Evolutionary conservation across 1,140 invertebrate genomes (phyloP), one percentile per base, ranked within the genome.

Genomic region (Drosophila ananassae): DNA sequence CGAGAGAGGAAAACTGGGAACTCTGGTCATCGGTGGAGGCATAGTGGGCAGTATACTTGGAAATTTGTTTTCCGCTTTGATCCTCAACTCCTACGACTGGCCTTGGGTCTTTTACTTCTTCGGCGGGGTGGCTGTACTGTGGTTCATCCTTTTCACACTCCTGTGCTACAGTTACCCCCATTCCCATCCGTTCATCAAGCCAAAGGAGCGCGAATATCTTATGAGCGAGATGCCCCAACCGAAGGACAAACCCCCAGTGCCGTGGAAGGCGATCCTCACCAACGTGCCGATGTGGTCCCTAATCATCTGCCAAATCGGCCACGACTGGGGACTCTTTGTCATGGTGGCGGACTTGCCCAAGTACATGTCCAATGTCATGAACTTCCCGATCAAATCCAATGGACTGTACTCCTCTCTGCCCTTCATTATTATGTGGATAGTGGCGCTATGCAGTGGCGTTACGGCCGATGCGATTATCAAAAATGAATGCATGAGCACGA

Each of bases 321-420:
- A 97, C 84, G 97, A 97, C 90, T 98, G 96, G 95, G 96, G 96
- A 1, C 96, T 97, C 85, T 97, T 96, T 79, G 97, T 96, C 2
- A 95, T 98, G 92, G 94, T 98, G 12, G 96, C 95, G 1, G 95
- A 97, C 79, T 93, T 98, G 2, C 98, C 98, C 13, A 83, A 81
- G n/a, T 89, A 89, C 39, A 78, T 90, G 51, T 24, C 46, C 5
- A 63, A 90, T 47, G 79, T 90, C 0, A 37, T 84, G 12, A 50
- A 56, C 0, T 63, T 87, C 9, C 62, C 78, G 1, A 73, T 74
- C 7, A 46, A 53, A 6, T 30, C 60, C 0, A 89, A 81, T 28
- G 83, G 89, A 0, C n/a, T 89, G 0, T 63, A 75, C 2, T 77
- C 79, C 0, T 58, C 84, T 0, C 22, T 90, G 9, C 89, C 89